Percentiles rank a stretch among this genome's conserved stretches.
Evolutionary conservation across 92 coral and sea anemone species (phyloP).

Genomic region (Heteractis magnifica): DNA sequence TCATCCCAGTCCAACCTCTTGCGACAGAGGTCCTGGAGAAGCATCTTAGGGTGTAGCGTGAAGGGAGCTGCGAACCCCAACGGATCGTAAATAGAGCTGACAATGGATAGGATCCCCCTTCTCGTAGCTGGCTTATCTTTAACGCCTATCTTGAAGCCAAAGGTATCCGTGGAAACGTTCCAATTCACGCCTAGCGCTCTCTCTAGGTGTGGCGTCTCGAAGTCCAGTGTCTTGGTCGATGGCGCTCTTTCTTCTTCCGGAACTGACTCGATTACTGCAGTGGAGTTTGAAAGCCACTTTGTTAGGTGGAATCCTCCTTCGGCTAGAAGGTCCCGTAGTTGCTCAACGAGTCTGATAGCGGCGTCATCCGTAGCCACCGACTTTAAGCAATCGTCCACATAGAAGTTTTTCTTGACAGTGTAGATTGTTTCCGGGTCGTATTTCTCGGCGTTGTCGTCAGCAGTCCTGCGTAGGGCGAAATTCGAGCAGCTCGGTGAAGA

Average conservation of each 20-base stretch:
- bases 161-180: neutral
- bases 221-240: slow-evolving; percentile 10
- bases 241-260: slow-evolving; percentile 38
- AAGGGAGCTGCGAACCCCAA: neutral
- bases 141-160: neutral
- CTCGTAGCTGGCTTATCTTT: neutral
- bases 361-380: slow-evolving; percentile 7
- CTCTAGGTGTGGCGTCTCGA: neutral
- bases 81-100: neutral
- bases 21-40: neutral
- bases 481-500: slow-evolving; percentile 45
- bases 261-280: slow-evolving; percentile 12
- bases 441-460: slow-evolving; percentile 15
- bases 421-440: slow-evolving; percentile 7
- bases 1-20: neutral
- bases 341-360: slow-evolving; percentile 7
- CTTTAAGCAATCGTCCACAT: slow-evolving; percentile 38
- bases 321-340: slow-evolving; percentile 13
- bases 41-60: neutral
- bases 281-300: slow-evolving; percentile 37
- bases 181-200: neutral
- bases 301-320: slow-evolving; percentile 53
- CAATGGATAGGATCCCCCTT: neutral
- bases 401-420: slow-evolving; percentile 36
- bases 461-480: slow-evolving; percentile 28